These are phyloP conservation scores for Pteruthius melanotis DNA, from an alignment of 2,113 vertebrate genomes.

Conservation along the genomic window DNA sequence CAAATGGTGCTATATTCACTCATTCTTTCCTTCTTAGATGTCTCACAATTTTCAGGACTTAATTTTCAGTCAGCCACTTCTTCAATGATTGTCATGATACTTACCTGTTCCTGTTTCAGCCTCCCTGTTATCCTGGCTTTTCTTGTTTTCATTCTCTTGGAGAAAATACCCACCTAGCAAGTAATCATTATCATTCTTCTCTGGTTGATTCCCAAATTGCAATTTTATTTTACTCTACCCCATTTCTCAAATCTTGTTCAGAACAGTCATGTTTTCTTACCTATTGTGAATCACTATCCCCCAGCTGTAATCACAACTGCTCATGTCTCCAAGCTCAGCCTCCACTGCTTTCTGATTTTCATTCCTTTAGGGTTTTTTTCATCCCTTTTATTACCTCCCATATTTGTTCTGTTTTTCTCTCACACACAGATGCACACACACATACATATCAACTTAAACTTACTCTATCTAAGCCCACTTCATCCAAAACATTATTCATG, in stretches of 20 bases:
- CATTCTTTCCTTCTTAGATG: neutral
- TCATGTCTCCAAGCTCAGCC: neutral
- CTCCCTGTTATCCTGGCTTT: neutral
- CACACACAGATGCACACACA: neutral
- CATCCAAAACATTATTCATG: neutral
- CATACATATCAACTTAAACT: neutral
- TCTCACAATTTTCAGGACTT: neutral
- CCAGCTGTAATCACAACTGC: neutral
- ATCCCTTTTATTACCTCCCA: neutral
- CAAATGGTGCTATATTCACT: neutral
- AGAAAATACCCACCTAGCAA: neutral
- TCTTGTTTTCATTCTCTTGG: neutral
- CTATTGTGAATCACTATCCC: neutral
- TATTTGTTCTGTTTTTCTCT: neutral
- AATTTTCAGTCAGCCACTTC: neutral
- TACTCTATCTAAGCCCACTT: neutral
- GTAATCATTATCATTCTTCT: neutral
- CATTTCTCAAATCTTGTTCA: neutral
- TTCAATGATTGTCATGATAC: accelerated
- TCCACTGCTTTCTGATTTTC: neutral
- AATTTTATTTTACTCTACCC: neutral
- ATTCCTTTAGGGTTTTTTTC: neutral
- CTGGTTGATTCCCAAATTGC: neutral
- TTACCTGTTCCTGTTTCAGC: neutral
- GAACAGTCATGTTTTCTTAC: neutral